Conservation (phyloP, 2,888 invertebrate species). For the Cistogaster globosa region DNA sequence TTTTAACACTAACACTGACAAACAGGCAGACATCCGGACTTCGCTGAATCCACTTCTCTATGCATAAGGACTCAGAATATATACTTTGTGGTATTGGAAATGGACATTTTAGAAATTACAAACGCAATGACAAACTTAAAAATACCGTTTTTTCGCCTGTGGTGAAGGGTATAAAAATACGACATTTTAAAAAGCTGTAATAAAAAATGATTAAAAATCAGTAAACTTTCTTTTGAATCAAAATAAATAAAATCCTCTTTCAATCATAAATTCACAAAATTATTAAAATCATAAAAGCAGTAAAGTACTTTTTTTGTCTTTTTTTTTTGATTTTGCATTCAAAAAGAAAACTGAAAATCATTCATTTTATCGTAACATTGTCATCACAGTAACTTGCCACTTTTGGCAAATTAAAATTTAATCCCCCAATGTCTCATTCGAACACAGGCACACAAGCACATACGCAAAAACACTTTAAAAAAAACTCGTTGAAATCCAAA, state of each 20-base stretch:
- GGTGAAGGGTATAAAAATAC: too few species aligned
- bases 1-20: too few species aligned
- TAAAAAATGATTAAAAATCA: slow-evolving; percentile 23
- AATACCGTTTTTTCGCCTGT: too few species aligned
- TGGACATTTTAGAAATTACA: too few species aligned
- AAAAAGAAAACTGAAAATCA: slow-evolving; percentile 59
- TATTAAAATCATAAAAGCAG: slow-evolving; percentile 44
- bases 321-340: slow-evolving; percentile 20
- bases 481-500: slow-evolving; percentile 52
- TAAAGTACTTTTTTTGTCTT: slow-evolving; percentile 37
- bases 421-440: slow-evolving; percentile 71
- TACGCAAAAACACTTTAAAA: background rate
- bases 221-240: background rate
- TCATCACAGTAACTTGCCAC: slow-evolving; percentile 71
- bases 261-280: slow-evolving; percentile 49
- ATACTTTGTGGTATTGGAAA: too few species aligned
- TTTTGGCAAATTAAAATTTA: slow-evolving; percentile 73
- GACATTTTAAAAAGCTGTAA: background rate
- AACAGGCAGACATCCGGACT: too few species aligned
- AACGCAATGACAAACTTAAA: too few species aligned
- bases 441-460: slow-evolving; percentile 35
- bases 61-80: too few species aligned
- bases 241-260: slow-evolving; percentile 27
- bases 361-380: slow-evolving; percentile 70
- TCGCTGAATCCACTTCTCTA: too few species aligned